Base-by-base conservation (phyloP, 2,797 vertebrate species). In the Silurus aristotelis region DNA sequence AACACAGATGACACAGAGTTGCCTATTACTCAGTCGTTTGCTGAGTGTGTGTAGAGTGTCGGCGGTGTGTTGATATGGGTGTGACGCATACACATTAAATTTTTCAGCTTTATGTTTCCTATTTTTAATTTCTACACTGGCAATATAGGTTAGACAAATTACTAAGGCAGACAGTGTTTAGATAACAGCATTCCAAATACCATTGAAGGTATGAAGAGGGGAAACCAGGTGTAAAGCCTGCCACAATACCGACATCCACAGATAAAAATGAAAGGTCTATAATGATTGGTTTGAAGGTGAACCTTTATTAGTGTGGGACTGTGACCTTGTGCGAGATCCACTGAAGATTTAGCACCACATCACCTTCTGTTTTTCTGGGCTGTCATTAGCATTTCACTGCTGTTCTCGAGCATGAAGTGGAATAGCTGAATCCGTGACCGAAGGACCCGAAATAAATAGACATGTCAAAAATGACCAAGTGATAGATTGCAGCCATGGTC, bases 221-320 rank as follows among this genome's bases (percentile, higher is more conserved):
- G 80, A 89, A 91, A 95, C 93, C 93, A 95, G 93, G 91, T 94
- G 94, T 94, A 90, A 89, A 89, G 86, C 92, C 89, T 94, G 93
- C 91, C 89, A 87, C 87, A 91, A 92, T 91, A 94, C 83, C 87
- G 85, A 90, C 87, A 68, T 88, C 46, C 70, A 72, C 3, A 85
- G 89, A 89, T 88, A 94, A 92, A 93, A 94, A 94, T 91, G 87
- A 92, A 89, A 93, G 91, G 89, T 89, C 93, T 94, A 93, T 94
- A 89, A 93, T 93, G 90, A 90, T 87, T 82, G 83, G 90, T 95
- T 93, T 95, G 93, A 95, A 94, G 90, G 90, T 76, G 71, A 13
- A 60, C 80, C 83, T 92, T 94, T 93, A 94, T 93, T 92, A 91
- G 86, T 90, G 89, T 89, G 86, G 87, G 90, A 90, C 89, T 88